Evolutionary conservation across 2,113 vertebrate genomes (phyloP).

Genomic region (Amphiprion ocellaris): DNA sequence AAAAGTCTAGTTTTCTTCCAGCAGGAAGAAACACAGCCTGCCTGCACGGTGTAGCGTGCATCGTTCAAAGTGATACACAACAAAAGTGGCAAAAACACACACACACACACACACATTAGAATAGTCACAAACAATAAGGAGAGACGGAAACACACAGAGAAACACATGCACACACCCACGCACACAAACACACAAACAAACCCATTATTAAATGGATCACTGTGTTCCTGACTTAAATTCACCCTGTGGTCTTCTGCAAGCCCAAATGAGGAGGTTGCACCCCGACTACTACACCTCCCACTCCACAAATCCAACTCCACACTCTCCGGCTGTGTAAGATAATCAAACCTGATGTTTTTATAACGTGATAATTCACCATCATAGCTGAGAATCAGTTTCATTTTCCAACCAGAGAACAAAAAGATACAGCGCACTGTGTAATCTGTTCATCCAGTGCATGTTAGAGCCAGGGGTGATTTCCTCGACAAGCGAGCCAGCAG

Average conservation of each 20-base stretch:
- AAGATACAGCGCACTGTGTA: constrained; percentile 27
- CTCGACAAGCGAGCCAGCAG: constrained; percentile 55
- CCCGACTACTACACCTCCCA: background rate
- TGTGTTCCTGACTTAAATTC: constrained; percentile 24
- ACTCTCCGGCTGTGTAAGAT: background rate
- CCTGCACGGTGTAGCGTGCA: constrained; percentile 26
- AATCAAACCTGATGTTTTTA: background rate
- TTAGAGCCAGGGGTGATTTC: constrained; percentile 49
- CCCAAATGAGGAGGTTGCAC: constrained; percentile 13
- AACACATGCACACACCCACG: background rate
- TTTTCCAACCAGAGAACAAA: constrained; percentile 26
- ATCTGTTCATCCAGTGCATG: constrained; percentile 35
- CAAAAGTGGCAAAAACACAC: constrained; percentile 21
- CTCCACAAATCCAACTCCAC: background rate
- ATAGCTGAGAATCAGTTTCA: constrained; percentile 29
- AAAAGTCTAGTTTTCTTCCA: constrained; percentile 27
- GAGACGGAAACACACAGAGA: background rate
- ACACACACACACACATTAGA: background rate
- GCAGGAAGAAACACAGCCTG: constrained; percentile 54
- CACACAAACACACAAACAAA: background rate
- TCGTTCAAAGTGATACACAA: constrained; percentile 36
- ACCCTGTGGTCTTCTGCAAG: constrained; percentile 7
- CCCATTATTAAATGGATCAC: constrained; percentile 7
- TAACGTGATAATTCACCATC: constrained; percentile 26
- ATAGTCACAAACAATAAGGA: background rate